These are phyloP conservation scores for Cheilosia variabilis DNA, from an alignment of 2,888 invertebrate genomes.

Conservation along the genomic window DNA sequence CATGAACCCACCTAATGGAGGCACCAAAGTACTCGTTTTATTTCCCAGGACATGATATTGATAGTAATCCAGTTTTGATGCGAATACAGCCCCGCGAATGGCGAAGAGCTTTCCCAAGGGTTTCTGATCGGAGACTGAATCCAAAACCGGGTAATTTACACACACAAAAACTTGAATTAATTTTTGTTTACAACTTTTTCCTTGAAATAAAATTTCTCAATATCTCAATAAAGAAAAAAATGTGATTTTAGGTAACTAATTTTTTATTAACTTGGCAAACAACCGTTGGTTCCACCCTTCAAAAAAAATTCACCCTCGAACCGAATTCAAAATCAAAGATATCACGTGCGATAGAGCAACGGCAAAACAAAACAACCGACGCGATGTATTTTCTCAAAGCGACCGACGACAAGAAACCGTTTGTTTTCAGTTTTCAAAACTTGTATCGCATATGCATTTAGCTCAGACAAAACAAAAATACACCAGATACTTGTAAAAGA, in stretches of 20 bases:
- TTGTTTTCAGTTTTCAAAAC: constrained; percentile 25
- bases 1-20: constrained; percentile 76
- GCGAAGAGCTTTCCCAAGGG: constrained; percentile 29
- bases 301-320: constrained; percentile 10
- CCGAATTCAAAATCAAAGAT: constrained; percentile 8
- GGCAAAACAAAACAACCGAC: constrained; percentile 7
- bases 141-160: not conserved
- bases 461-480: constrained; percentile 9
- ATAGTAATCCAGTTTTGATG: constrained; percentile 77
- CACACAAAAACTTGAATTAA: constrained; percentile 8
- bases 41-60: constrained; percentile 77
- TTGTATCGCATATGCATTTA: constrained; percentile 22
- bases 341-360: constrained; percentile 13
- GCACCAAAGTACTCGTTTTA: constrained; percentile 75
- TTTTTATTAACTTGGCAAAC: constrained; percentile 20
- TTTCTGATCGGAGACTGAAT: constrained; percentile 12
- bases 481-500: constrained; percentile 20
- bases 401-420: constrained; percentile 12
- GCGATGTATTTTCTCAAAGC: constrained; percentile 35
- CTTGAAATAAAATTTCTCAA: constrained; percentile 1
- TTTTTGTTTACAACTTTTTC: constrained; percentile 13
- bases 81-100: constrained; percentile 18
- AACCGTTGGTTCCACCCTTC: constrained; percentile 31
- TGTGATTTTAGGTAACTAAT: not conserved
- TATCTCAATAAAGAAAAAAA: too few species aligned